Base-by-base conservation (phyloP, 2,888 invertebrate genomes). In the Bhutanitis thaidina region DNA sequence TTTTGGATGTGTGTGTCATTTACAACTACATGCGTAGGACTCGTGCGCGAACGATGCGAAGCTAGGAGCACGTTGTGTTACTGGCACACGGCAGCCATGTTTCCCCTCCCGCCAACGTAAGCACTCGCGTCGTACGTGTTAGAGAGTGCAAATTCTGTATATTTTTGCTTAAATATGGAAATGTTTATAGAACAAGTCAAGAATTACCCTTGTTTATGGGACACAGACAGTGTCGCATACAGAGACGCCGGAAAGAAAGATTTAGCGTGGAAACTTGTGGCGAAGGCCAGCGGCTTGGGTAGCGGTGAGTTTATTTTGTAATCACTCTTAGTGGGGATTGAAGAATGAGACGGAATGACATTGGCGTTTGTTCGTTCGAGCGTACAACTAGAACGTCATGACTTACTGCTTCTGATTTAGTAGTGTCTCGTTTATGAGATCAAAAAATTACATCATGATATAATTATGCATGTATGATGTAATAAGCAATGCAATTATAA, bases 161-260 rank as follows among this genome's bases (percentile, higher is more conserved):
- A 38, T 48, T 25, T 14, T 20, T 32, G 34, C 16, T 38, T 13
- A 13, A 39, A 43, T 14, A 65, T 65, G 63, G 62, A 65, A 36
- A 25, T 52, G 1, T 65, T 65, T 38, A 64, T 65, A 38, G 59
- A 59, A 43, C 60, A 60, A 55, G 61, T 63, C 4, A 55, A 54
- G 16, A 51, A 45, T 34, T 44, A 60, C 35, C 55, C 60, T 14
- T 59, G 58, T 43, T 57, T 64, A 41, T 66, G 65, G 65, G 56
- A 66, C 12, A 49, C 49, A 3, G 55, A 58, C 38, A 46, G 59
- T 51, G 35, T 59, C 2, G 55, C 53, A 20, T 67, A 60, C 40
- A 61, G 61, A 47, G 61, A 65, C 41, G 40, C 52, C 13, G 39
- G 25, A 8, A 54, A 55, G 25, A 67, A 65, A 54, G 59, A 60